These are phyloP conservation scores for Mycalesis mineus DNA, from an alignment of 2,888 invertebrate genomes.

Conservation along the genomic window DNA sequence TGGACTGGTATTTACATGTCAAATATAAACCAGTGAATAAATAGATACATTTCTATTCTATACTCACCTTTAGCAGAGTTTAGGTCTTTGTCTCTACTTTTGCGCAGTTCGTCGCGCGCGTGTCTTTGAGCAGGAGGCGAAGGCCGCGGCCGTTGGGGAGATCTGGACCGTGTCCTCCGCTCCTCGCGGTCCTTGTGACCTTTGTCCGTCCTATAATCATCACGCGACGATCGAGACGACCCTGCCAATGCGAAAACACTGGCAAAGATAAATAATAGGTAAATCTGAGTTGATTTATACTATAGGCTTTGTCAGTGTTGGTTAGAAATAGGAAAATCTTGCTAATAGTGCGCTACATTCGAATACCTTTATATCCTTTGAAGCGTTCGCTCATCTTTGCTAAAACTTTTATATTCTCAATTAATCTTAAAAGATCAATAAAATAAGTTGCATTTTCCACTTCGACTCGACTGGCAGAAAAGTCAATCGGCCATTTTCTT, in stretches of 20 bases:
- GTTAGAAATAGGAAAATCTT: neutral
- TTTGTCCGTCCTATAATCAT: conserved; percentile 69
- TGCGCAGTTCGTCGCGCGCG: conserved; percentile 32
- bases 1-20: too few species aligned
- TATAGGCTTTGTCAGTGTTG: conserved; percentile 16
- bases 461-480: conserved; percentile 13
- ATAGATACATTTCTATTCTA: neutral
- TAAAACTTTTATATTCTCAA: conserved; percentile 6
- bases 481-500: conserved; percentile 21
- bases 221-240: conserved; percentile 79
- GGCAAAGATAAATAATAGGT: conserved; percentile 80
- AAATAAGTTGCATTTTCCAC: conserved; percentile 8
- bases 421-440: neutral
- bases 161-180: conserved; percentile 50
- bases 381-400: conserved; percentile 52
- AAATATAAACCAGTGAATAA: too few species aligned
- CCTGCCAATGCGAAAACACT: conserved; percentile 88
- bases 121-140: conserved; percentile 38
- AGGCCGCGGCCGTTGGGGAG: conserved; percentile 44
- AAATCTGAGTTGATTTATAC: conserved; percentile 41
- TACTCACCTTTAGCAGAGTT: conserved; percentile 38
- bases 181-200: conserved; percentile 43
- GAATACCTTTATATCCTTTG: conserved; percentile 60
- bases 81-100: conserved; percentile 41
- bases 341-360: conserved; percentile 33